These are phyloP conservation scores for Xenopus laevis DNA, from an alignment of 2,113 vertebrate species.

Conservation along the genomic window DNA sequence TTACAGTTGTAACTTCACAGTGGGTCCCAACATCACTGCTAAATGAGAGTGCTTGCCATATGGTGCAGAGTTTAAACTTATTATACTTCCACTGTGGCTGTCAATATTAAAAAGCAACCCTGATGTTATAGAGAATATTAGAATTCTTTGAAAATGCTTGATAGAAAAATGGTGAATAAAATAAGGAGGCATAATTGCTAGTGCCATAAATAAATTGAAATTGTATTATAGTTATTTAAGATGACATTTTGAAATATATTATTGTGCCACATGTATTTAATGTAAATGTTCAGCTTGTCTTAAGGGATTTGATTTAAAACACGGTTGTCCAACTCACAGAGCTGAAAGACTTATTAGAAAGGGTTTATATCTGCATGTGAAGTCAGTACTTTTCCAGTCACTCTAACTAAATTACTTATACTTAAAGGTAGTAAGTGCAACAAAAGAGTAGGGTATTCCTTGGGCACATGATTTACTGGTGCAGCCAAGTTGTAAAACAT, in stretches of 20 bases:
- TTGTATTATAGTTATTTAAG: not conserved
- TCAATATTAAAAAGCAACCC: slow-evolving; percentile 1
- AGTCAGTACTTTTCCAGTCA: too few species aligned
- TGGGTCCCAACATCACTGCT: not conserved
- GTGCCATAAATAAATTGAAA: not conserved
- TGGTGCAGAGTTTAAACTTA: not conserved
- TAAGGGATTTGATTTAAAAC: too few species aligned
- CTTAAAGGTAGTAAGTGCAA: too few species aligned
- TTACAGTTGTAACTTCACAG: slow-evolving; percentile 5
- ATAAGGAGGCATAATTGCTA: not conserved
- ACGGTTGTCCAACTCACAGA: too few species aligned
- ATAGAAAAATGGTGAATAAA: not conserved
- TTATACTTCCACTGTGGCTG: not conserved
- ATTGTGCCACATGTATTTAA: not conserved
- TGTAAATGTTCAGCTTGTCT: not conserved
- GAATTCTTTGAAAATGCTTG: not conserved
- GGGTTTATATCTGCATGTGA: too few species aligned
- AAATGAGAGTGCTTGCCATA: not conserved
- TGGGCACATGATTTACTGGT: too few species aligned
- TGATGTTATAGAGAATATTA: not conserved
- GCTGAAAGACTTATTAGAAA: too few species aligned
- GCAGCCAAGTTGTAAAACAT: too few species aligned
- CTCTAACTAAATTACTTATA: too few species aligned
- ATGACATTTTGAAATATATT: not conserved
- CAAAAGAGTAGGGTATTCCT: too few species aligned